Conservation (phyloP, 1,140 invertebrate genomes). For the Ceratina calcarata region DNA sequence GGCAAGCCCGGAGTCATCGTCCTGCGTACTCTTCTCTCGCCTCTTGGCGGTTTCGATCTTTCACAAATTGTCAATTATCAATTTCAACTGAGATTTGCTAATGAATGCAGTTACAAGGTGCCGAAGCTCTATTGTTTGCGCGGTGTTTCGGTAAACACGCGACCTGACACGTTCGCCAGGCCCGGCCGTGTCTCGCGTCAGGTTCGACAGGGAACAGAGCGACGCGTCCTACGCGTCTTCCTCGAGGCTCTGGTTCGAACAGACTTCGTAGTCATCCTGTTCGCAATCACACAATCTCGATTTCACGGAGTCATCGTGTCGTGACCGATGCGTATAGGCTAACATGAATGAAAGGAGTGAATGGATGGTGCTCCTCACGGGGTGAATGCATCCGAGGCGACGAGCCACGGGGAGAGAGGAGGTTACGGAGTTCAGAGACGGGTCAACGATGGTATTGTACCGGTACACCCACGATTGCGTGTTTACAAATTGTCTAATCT, state of each 20-base stretch:
- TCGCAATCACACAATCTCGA: conserved; percentile 53
- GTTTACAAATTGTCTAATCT: conserved; percentile 74
- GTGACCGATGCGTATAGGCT: conserved; percentile 52
- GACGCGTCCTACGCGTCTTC: conserved; percentile 59
- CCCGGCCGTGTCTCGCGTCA: conserved; percentile 47
- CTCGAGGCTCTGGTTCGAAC: conserved; percentile 1
- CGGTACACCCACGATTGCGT: conserved; percentile 62
- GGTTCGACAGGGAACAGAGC: conserved; percentile 54
- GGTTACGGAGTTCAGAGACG: conserved; percentile 54
- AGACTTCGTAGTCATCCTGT: conserved; percentile 28
- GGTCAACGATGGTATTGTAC: conserved; percentile 66
- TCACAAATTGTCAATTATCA: background rate
- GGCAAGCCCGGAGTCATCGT: conserved; percentile 51
- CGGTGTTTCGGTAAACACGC: no score
- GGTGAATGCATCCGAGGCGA: conserved; percentile 68
- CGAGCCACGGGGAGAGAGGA: conserved; percentile 28
- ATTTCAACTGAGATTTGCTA: no score
- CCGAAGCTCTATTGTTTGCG: no score
- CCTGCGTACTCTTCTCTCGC: conserved; percentile 33
- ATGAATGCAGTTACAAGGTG: no score
- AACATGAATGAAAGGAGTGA: conserved; percentile 65
- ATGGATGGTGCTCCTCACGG: conserved; percentile 48
- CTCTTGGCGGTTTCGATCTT: no score
- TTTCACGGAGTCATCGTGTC: conserved; percentile 55
- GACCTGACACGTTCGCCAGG: background rate